Evolutionary conservation across 2,888 invertebrate genomes (phyloP), one percentile per base, ranked within the genome.

Genomic region (Parelbella ahira): DNA sequence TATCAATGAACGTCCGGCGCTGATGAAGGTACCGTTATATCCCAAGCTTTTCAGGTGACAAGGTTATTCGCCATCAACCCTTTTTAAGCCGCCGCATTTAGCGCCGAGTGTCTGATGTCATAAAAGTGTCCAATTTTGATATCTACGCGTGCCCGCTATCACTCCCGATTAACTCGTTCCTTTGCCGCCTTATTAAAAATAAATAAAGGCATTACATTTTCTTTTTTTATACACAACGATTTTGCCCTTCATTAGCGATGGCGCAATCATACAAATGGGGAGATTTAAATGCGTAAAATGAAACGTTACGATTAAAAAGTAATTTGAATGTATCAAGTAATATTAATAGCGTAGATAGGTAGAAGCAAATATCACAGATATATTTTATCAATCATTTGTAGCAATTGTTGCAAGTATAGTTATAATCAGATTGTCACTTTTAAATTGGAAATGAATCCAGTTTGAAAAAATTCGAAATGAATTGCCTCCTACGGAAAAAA

Each of bases 21-120:
- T 86, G 86, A 86, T 82, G 83, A 71, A 84, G 86, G 86, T 84
- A 74, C 68, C 64, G 69, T 65, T 69, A 72, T 69, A 73, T 74
- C 78, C 78, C 75, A 63, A 68, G 76, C 77, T 76, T 77, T 77
- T 70, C 84, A 84, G 86, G 84, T 84, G 86, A 84, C 84, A 82
- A 58, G 74, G 70, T 77, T 71, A 68, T 68, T 67, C 67, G 73
- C 71, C 76, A 82, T 82, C 82, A 86, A 87, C 84, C 86, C 86
- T 86, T 87, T 86, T 84, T 84, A 87, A 87, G 82, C 86, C 80
- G 72, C 58, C 78, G 74, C 78, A 73, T 83, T 86, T 82, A 84
- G 78, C 82, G 76, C 72, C 60, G 68, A 82, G 78, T 80, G 81
- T 74, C 81, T 77, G 75, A 74, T 80, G 84, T 86, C 86, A 87